Evolutionary conservation across 2,113 vertebrate species (phyloP), one percentile per base, ranked within the genome.

Genomic region (Pygoscelis adeliae): DNA sequence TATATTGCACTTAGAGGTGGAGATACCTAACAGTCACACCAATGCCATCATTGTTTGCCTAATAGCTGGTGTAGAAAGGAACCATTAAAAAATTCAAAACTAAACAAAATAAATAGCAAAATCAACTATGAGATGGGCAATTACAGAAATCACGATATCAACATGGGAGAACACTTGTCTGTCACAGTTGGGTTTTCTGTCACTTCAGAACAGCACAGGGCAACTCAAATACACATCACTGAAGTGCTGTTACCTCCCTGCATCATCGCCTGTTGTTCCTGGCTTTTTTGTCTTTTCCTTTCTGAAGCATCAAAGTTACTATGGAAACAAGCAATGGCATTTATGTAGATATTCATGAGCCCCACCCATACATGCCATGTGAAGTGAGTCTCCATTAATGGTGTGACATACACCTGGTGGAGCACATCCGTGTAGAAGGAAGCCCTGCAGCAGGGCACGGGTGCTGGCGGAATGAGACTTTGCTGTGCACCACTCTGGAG

Each of bases 291-390:
- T 88, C 94, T 97, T 93, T 95, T 90, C 74, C 36, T 14, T 89
- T 95, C 95, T 25, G 78, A 97, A 97, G 69, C 96, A 95, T 96
- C 95, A 79, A 89, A 96, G 97, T 98, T 97, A 95, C 98, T 96
- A 98, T 97, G 97, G 98, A 96, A 98, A 98, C 96, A 71, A 86
- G 83, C 55, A 44, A 10, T 13, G 71, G 53, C 52, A 86, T 63
- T 98, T 84, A 85, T 79, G 87, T 83, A 93, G 96, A 56, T 94
- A 90, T 94, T 84, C 2, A 26, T 36, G 93, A 96, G 91, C 91
- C 70, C 32, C 13, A 86, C 91, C 93, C 80, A 36, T 70, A 67
- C 50, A 7, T 15, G 76, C 87, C 87, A 56, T 21, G 81, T 53
- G 84, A 90, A 97, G 86, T n/a, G 84, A 96, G 85, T 65, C 89